These are phyloP conservation scores for Urocolius indicus DNA, from an alignment of 2,113 vertebrate species.

Conservation along the genomic window DNA sequence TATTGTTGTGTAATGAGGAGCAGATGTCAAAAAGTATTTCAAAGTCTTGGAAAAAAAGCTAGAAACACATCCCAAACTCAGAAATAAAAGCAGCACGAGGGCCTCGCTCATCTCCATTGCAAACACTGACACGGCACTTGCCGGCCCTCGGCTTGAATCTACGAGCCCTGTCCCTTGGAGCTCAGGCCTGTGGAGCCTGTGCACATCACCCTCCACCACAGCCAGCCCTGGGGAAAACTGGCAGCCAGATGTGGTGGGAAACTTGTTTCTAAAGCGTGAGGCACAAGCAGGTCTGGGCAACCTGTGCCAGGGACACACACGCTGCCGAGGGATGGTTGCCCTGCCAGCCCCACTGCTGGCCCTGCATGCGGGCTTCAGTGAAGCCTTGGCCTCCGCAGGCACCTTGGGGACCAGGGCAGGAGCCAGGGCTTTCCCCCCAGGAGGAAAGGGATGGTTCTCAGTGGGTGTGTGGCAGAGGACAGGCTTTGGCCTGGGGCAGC, in stretches of 20 bases:
- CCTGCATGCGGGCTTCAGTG: fast-evolving
- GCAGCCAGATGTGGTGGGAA: not conserved
- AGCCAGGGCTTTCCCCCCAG: not conserved
- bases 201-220: not conserved
- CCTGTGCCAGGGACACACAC: fast-evolving
- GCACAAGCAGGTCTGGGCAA: fast-evolving
- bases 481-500: not conserved
- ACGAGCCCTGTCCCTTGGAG: not conserved
- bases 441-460: not conserved
- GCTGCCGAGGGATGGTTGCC: fast-evolving
- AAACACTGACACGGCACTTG: fast-evolving
- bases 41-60: not conserved
- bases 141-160: not conserved
- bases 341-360: fast-evolving
- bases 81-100: slow-evolving; percentile 16
- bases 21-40: slow-evolving; percentile 71
- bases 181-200: fast-evolving
- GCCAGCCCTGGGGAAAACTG: not conserved
- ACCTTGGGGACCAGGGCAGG: not conserved
- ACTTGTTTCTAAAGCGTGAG: fast-evolving
- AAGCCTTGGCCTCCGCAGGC: not conserved
- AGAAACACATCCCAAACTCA: not conserved
- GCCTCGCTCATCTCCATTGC: not conserved
- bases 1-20: slow-evolving; percentile 62
- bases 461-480: fast-evolving